Conservation (phyloP, 2,797 vertebrate genomes). For the Ambastaia sidthimunki region DNA sequence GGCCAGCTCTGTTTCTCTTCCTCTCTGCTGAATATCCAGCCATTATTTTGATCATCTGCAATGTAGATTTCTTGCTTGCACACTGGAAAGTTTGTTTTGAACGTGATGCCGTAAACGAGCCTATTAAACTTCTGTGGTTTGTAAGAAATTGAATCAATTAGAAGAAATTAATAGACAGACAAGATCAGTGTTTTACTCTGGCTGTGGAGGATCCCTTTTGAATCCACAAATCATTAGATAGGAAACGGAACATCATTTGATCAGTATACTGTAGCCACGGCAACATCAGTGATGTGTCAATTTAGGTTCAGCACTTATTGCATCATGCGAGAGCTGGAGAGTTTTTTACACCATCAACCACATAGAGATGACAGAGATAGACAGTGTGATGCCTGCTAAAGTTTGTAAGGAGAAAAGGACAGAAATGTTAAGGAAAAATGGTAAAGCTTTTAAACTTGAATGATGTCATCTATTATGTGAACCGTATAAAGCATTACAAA, state of each 20-base stretch:
- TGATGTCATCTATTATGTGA: neutral
- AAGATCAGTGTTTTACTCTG: constrained; percentile 42
- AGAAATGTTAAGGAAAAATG: constrained; percentile 18
- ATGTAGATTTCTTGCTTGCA: constrained; percentile 39
- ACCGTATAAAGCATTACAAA: neutral
- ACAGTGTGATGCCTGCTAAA: neutral
- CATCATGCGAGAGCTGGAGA: constrained; percentile 26
- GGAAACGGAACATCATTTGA: constrained; percentile 16
- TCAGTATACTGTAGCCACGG: constrained; percentile 30
- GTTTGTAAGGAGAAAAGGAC: neutral
- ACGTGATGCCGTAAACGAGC: constrained; percentile 44
- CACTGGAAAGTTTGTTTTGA: constrained; percentile 44
- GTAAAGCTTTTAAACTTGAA: neutral
- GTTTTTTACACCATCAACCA: constrained; percentile 23
- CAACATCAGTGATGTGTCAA: constrained; percentile 29
- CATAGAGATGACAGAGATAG: constrained; percentile 7
- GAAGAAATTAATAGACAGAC: constrained; percentile 48
- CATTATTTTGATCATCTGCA: constrained; percentile 19
- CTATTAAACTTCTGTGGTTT: constrained; percentile 55
- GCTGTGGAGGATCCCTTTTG: constrained; percentile 34
- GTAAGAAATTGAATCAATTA: constrained; percentile 72
- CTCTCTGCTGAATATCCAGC: constrained; percentile 26
- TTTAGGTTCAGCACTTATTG: constrained; percentile 14
- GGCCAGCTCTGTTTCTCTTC: constrained; percentile 20
- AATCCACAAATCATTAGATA: constrained; percentile 43